Base-by-base conservation (phyloP, 1,140 invertebrate species). In the Elysia chlorotica region DNA sequence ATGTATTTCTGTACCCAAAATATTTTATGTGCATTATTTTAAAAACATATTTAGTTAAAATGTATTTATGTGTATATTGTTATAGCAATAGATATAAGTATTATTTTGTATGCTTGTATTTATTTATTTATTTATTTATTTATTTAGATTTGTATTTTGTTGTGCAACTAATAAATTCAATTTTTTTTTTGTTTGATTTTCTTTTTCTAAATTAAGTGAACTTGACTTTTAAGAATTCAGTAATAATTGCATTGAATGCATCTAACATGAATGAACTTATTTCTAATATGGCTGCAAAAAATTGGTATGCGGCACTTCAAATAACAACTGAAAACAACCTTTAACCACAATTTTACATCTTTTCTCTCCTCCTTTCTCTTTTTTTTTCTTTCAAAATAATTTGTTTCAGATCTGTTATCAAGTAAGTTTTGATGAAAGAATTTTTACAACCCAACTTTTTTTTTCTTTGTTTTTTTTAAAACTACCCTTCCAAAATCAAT, bases 261-360 rank as follows among this genome's bases (percentile, higher is more conserved):
- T 54, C 23, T 28, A 2, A 38, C 37, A 5, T 28, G 35, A 54
- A 35, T 62, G 23, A 36, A 37, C n/a, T 28, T 66, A 25, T 31
- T 35, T 73, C 33, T 76, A 69, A 62, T 73, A 56, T 67, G 67
- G 78, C 53, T 74, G 56, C 71, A 77, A 41, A 78, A 37, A 81
- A 84, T 81, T 84, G 83, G 76, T 83, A 84, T 74, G 77, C 76
- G 35, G 38, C 6, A 33, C n/a, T 30, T 56, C 31, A 4, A 57
- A 59, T 6, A 28, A 2, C 56, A 17, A 28, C 5, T n/a, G 3
- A 25, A 25, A 25, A 28, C 21, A 48, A 23, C 28, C 33, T 41
- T 56, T 31, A 6, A 54, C 38, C 14, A 3, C 38, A 5, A 25
- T 68, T 68, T 53, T 59, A 10, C 56, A 59, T 10, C 33, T 19